phyloP scores from a whole-genome alignment of 2,888 invertebrate species.

The Epiblema foenella region DNA sequence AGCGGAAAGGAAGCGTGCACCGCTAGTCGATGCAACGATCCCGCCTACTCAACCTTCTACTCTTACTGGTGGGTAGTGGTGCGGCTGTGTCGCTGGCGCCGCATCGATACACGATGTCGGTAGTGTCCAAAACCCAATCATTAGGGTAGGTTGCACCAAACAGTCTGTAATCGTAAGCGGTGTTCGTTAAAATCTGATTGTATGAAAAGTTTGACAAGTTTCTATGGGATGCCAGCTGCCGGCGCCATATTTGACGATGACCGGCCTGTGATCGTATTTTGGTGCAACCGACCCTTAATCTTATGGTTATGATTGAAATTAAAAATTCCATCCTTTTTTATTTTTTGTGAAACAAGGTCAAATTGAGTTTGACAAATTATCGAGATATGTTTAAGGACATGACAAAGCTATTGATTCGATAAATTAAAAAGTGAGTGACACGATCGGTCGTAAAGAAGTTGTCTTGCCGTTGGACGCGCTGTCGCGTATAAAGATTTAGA shows the following conservation, averaged over 20 bases:
- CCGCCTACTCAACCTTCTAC: constrained; percentile 61
- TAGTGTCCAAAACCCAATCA: constrained; percentile 21
- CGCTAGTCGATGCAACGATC: constrained; percentile 67
- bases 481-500: constrained; percentile 55
- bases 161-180: no score
- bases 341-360: constrained; percentile 18
- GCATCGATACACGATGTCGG: constrained; percentile 35
- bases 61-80: constrained; percentile 50
- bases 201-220: no score
- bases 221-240: no score
- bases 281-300: no score
- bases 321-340: not conserved
- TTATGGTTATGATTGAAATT: constrained; percentile 20
- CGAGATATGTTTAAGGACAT: constrained; percentile 49
- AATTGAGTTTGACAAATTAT: constrained; percentile 43
- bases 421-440: constrained; percentile 62
- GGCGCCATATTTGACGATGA: no score
- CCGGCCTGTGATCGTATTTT: no score
- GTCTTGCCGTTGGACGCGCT: constrained; percentile 56
- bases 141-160: no score
- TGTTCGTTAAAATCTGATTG: no score
- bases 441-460: constrained; percentile 61
- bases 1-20: constrained; percentile 61
- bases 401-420: constrained; percentile 52
- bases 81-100: constrained; percentile 49